These are phyloP conservation scores for Tapirus terrestris DNA, from an alignment of 2,113 vertebrate genomes.

Conservation along the genomic window DNA sequence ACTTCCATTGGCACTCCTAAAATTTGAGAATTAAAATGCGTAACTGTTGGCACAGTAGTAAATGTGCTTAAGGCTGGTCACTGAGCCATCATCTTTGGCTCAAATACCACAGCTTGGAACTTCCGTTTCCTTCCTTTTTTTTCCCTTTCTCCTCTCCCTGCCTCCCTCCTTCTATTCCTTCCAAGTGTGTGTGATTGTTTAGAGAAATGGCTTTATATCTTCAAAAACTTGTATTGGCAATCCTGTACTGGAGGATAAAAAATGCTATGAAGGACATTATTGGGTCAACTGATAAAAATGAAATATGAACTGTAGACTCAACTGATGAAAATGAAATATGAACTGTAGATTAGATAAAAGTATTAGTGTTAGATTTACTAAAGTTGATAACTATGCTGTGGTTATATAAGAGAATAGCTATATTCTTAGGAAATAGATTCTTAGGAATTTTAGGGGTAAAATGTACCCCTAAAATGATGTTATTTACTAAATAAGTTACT, in stretches of 20 bases:
- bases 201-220: not conserved
- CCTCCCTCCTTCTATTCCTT: not conserved
- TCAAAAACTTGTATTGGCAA: not conserved
- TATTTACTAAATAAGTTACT: not conserved
- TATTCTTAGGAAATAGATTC: conserved; percentile 10
- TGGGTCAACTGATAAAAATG: not conserved
- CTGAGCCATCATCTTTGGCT: not conserved
- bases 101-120: not conserved
- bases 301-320: not conserved
- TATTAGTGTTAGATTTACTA: conserved; percentile 14
- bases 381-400: conserved; percentile 5
- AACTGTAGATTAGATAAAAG: not conserved
- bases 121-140: not conserved
- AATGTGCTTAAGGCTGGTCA: not conserved
- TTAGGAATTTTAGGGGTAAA: conserved; percentile 33
- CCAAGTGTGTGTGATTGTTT: conserved; percentile 27
- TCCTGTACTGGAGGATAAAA: not conserved
- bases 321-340: conserved; percentile 2
- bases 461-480: not conserved
- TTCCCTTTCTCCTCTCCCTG: not conserved
- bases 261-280: not conserved
- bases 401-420: conserved; percentile 1
- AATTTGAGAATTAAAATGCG: conserved; percentile 35
- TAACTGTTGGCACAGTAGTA: conserved; percentile 25
- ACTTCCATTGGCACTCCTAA: not conserved